A percentile compares a stretch with the other conserved stretches of the same genome.
Conservation (phyloP, 2,888 invertebrate genomes). For the Molorchus minor region DNA sequence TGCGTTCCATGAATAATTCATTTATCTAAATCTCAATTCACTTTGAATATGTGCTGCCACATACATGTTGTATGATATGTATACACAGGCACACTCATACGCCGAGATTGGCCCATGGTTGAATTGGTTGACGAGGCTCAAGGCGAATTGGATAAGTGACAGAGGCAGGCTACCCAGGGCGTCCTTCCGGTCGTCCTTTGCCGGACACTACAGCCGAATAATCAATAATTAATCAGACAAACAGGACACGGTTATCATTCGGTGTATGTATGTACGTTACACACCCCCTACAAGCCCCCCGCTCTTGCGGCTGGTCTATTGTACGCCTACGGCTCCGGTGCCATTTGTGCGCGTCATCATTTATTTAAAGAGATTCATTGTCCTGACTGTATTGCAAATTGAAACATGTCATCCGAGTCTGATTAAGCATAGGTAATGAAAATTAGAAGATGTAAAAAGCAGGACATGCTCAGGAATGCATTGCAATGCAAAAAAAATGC, state of each 20-base stretch:
- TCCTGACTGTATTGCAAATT: conserved; percentile 1
- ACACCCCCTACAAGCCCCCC: not conserved
- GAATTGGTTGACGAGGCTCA: conserved; percentile 52
- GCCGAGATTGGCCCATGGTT: conserved; percentile 51
- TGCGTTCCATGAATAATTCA: conserved; percentile 59
- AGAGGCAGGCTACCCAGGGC: conserved; percentile 41
- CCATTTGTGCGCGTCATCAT: conserved; percentile 12
- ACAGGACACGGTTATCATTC: conserved; percentile 30
- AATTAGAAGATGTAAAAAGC: too few relatives aligned
- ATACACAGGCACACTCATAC: conserved; percentile 50
- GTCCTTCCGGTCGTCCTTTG: conserved; percentile 33
- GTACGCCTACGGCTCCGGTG: conserved; percentile 6
- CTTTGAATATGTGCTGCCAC: conserved; percentile 58
- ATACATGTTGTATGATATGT: conserved; percentile 59
- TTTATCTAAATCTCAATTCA: conserved; percentile 59
- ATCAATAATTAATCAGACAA: conserved; percentile 46
- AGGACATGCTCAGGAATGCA: too few relatives aligned
- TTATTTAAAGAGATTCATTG: conserved; percentile 22
- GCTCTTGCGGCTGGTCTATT: not conserved
- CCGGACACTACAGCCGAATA: conserved; percentile 32
- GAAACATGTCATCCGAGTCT: too few relatives aligned
- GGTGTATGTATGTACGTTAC: not conserved
- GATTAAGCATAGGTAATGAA: too few relatives aligned
- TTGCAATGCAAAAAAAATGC: too few relatives aligned
- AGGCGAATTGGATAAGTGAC: conserved; percentile 52